These are phyloP conservation scores for Siphamia tubifer DNA, from an alignment of 2,113 vertebrate species.

Conservation along the genomic window DNA sequence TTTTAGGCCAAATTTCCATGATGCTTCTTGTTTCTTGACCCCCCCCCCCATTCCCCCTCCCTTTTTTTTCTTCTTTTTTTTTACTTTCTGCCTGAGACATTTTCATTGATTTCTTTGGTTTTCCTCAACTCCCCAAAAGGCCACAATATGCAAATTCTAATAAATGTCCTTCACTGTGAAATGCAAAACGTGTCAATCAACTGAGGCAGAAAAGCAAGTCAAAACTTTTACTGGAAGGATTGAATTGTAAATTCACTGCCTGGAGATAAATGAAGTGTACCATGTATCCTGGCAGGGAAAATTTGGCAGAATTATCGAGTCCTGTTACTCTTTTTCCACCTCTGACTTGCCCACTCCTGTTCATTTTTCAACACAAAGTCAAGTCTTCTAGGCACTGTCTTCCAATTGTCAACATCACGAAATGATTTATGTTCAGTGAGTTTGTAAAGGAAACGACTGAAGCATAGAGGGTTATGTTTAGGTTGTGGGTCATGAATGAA, in stretches of 20 bases:
- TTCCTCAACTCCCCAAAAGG: not conserved
- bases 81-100: not conserved
- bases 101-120: not conserved
- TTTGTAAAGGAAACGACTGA: constrained; percentile 46
- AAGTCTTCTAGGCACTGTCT: constrained; percentile 38
- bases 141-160: not conserved
- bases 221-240: constrained; percentile 25
- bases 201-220: constrained; percentile 16
- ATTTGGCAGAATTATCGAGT: constrained; percentile 20
- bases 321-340: constrained; percentile 35
- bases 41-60: no score
- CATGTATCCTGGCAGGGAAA: constrained; percentile 32
- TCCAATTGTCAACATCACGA: constrained; percentile 36
- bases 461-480: constrained; percentile 26
- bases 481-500: constrained; percentile 46
- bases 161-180: not conserved
- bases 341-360: constrained; percentile 57
- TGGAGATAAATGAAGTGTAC: constrained; percentile 50
- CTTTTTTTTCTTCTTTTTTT: constrained; percentile 10
- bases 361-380: constrained; percentile 30
- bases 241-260: constrained; percentile 42
- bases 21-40: not conserved
- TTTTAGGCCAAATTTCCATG: not conserved
- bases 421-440: constrained; percentile 50
- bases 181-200: constrained; percentile 24